phyloP scores from a whole-genome alignment of 2,888 invertebrate genomes.

The Caenorhabditis angaria region DNA sequence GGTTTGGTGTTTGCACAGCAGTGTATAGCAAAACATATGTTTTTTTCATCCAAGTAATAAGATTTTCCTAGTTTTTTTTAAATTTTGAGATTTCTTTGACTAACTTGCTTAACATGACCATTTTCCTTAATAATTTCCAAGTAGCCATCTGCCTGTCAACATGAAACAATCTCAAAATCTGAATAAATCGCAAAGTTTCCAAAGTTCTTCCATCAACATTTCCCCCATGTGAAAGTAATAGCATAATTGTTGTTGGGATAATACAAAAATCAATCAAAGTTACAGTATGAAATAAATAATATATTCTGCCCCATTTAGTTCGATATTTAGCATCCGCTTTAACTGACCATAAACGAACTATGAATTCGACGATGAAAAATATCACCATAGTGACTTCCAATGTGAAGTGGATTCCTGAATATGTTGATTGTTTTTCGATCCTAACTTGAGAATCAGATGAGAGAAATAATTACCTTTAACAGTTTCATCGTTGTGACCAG shows the following conservation, averaged over 20 bases:
- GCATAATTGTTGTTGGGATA: slow-evolving; percentile 56
- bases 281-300: slow-evolving; percentile 52
- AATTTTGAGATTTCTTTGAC: slow-evolving; percentile 9
- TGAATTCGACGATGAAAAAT: slow-evolving; percentile 62
- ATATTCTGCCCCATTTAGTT: slow-evolving; percentile 49
- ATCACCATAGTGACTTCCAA: slow-evolving; percentile 59
- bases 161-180: slow-evolving; percentile 66
- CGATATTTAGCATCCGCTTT: slow-evolving; percentile 62
- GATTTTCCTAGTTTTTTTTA: neutral
- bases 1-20: no score
- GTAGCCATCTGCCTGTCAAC: slow-evolving; percentile 66
- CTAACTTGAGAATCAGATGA: no score
- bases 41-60: no score
- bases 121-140: slow-evolving; percentile 58
- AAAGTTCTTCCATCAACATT: slow-evolving; percentile 44
- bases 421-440: neutral
- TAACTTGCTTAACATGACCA: slow-evolving; percentile 56
- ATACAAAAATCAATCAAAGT: slow-evolving; percentile 61
- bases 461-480: neutral
- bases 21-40: neutral
- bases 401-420: slow-evolving; percentile 35
- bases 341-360: slow-evolving; percentile 61
- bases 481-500: slow-evolving; percentile 28
- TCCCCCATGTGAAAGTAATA: slow-evolving; percentile 49
- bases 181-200: slow-evolving; percentile 47